These are phyloP conservation scores for Diachrysia chrysitis DNA, from an alignment of 2,888 invertebrate genomes.

Conservation along the genomic window DNA sequence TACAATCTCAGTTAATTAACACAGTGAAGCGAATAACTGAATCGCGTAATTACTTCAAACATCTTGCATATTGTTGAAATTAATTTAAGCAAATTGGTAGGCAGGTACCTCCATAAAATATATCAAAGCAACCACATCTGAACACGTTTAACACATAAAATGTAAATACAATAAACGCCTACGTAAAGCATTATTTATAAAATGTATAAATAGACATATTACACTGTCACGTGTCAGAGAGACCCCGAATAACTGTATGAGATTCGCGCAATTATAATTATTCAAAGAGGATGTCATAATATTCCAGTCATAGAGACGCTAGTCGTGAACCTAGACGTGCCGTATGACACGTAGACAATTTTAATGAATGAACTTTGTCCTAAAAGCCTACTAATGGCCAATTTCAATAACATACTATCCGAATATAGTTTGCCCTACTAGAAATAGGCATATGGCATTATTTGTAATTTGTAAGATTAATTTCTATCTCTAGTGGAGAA, in stretches of 20 bases:
- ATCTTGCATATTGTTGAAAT: conserved; percentile 21
- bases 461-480: no score
- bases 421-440: no score
- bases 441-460: no score
- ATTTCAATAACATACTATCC: no score
- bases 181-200: conserved; percentile 8
- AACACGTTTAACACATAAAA: conserved; percentile 27
- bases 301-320: not conserved
- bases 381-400: not conserved
- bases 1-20: not conserved
- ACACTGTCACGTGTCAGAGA: conserved; percentile 26
- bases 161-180: not conserved
- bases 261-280: conserved; percentile 11
- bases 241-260: conserved; percentile 15
- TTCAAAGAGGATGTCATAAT: not conserved
- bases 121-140: conserved; percentile 9
- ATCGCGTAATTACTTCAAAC: conserved; percentile 17
- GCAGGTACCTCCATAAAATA: not conserved
- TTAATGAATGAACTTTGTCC: not conserved
- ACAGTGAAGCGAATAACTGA: not conserved
- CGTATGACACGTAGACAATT: not conserved
- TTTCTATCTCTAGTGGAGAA: no score
- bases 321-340: not conserved
- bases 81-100: conserved; percentile 22
- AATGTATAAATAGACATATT: not conserved